phyloP scores from a whole-genome alignment of 2,113 vertebrate species.

The Cairina moschata region DNA sequence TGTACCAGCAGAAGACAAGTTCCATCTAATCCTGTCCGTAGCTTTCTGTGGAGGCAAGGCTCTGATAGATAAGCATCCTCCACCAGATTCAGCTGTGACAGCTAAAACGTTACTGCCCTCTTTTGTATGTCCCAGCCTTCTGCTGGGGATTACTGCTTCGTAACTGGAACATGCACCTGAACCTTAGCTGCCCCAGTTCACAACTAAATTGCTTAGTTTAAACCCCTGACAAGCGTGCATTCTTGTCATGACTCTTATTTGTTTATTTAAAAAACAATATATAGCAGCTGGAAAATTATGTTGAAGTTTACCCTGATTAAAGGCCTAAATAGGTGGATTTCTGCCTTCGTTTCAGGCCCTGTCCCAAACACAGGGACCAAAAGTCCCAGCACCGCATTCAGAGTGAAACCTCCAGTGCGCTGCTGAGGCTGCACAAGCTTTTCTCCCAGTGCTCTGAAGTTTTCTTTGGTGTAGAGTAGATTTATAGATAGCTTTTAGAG shows the following conservation, averaged over 20 bases:
- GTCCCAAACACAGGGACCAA: background rate
- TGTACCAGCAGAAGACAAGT: background rate
- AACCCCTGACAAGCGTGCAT: background rate
- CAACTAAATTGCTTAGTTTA: background rate
- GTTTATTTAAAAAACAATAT: background rate
- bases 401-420: rapidly evolving
- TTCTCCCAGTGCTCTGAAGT: background rate
- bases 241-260: background rate
- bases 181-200: background rate
- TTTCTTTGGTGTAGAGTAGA: background rate
- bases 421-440: background rate
- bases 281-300: background rate
- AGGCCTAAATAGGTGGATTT: too few relatives aligned
- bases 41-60: background rate
- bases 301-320: background rate
- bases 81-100: background rate
- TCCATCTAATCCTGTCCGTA: background rate
- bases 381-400: background rate
- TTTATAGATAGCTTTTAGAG: background rate
- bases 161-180: background rate
- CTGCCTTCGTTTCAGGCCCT: background rate
- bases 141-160: background rate
- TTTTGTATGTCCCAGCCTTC: background rate
- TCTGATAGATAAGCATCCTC: background rate
- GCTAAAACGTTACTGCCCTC: background rate